phyloP scores from a whole-genome alignment of 2,888 invertebrate genomes.

The Euproctis similis region DNA sequence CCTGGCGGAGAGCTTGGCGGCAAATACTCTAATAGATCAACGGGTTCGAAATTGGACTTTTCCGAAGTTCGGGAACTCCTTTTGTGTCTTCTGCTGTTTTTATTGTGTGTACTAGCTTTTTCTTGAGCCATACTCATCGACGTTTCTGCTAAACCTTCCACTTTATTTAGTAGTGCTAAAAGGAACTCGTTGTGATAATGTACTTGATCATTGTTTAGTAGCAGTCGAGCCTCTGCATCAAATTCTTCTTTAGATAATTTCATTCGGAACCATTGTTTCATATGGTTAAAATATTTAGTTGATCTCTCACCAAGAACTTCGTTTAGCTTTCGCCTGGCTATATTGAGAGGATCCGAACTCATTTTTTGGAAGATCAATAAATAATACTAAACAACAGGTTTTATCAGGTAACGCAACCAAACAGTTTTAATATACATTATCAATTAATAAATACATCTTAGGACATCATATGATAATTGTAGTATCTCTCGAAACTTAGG shows the following conservation, averaged over 20 bases:
- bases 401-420: too few species aligned
- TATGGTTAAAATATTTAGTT: slow-evolving; percentile 81
- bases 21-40: slow-evolving; percentile 77
- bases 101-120: slow-evolving; percentile 54
- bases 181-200: slow-evolving; percentile 91
- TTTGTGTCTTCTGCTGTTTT: slow-evolving; percentile 67
- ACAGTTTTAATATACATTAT: too few species aligned
- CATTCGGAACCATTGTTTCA: slow-evolving; percentile 85
- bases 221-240: slow-evolving; percentile 84
- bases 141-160: slow-evolving; percentile 69
- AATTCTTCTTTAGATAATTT: slow-evolving; percentile 89
- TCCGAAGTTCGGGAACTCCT: slow-evolving; percentile 74
- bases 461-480: too few species aligned
- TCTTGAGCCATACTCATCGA: slow-evolving; percentile 61
- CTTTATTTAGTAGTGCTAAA: slow-evolving; percentile 85
- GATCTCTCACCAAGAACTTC: slow-evolving; percentile 81
- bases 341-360: slow-evolving; percentile 67
- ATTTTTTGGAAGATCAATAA: too few species aligned
- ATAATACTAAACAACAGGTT: too few species aligned
- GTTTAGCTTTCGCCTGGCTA: slow-evolving; percentile 77
- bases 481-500: too few species aligned
- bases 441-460: too few species aligned
- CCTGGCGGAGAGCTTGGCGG: slow-evolving; percentile 72
- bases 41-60: slow-evolving; percentile 77
- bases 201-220: slow-evolving; percentile 83